Base-by-base conservation (phyloP, 2,888 invertebrate genomes). In the Bugulina stolonifera region DNA sequence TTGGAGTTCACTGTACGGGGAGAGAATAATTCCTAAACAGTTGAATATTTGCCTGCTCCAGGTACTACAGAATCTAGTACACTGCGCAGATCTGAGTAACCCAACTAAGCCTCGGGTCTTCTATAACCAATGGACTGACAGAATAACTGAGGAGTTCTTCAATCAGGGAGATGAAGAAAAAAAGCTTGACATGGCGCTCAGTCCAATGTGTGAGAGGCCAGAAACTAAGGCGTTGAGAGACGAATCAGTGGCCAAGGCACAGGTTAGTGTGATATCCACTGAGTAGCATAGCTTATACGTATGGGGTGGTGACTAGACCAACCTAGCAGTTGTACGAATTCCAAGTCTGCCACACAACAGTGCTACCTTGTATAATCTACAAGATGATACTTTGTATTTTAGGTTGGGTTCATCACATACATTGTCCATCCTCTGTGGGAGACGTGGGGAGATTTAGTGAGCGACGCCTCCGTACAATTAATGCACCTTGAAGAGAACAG, bases 381-480 rank as follows among this genome's bases (percentile, higher is more conserved):
- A n/a, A n/a, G n/a, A n/a, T n/a, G n/a, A n/a, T n/a, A n/a, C n/a
- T n/a, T n/a, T 43, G 43, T 18, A 23, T 55, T 64, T 1, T 81
- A 90, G 89, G 96, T 99, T 83, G 97, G 97, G 79, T 99, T 99
- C 86, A 99, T 99, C 84, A 98, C 99, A 87, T 99, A 97, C 86
- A 99, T 99, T 83, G 98, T 98, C 55, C 98, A 99, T 87, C 99
- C 99, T 1, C 87, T 99, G 75, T 99, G 97, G 95, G 99, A 99
- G 86, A 98, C 98, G 72, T 99, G 99, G 99, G 97, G 95, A 18
- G 98, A 99, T 85, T 88, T 99, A 76, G 98, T 99, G 69, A 96
- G 97, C 86, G 98, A 99, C 1, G 98, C 99, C 84, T 98, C 98
- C 71, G 97, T 98, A 87, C 93, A 95, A 78, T 88, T 99, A 77